phyloP scores from a whole-genome alignment of 2,113 vertebrate genomes.

The Sturnira hondurensis region DNA sequence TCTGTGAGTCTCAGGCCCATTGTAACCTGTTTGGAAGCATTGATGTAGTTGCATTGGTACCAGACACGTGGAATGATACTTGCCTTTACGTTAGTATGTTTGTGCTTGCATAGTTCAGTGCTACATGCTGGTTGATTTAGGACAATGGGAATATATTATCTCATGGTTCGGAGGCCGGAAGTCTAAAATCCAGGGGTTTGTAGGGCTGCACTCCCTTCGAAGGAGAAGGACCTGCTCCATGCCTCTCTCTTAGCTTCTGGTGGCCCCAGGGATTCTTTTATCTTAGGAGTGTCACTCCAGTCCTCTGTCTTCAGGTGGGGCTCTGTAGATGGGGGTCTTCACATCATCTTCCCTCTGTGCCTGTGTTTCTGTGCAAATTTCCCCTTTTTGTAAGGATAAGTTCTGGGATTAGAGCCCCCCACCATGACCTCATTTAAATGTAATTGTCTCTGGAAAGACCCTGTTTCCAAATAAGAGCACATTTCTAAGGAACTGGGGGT shows the following conservation, averaged over 20 bases:
- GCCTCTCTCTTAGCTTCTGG: not conserved
- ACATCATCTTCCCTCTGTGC: not conserved
- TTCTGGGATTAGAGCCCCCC: not conserved
- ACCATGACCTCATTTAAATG: not conserved
- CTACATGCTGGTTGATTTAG: not conserved
- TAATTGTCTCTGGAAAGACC: not conserved
- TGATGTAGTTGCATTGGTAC: not conserved
- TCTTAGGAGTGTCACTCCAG: not conserved
- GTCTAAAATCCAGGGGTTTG: too few relatives aligned
- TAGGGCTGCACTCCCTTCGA: accelerated
- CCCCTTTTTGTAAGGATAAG: not conserved
- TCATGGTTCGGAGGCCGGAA: too few relatives aligned
- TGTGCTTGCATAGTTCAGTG: not conserved
- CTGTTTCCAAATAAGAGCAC: too few relatives aligned
- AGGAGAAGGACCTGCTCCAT: not conserved
- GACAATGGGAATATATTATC: not conserved
- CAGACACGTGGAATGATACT: not conserved
- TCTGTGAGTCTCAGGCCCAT: not conserved
- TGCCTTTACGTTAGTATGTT: not conserved
- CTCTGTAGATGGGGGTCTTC: not conserved
- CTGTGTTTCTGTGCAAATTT: not conserved
- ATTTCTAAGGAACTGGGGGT: not conserved
- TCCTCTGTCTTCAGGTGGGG: not conserved
- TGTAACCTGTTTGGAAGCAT: not conserved
- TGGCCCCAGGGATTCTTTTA: not conserved